Evolutionary conservation across 2,888 invertebrate species (phyloP).

Genomic region (Micropterix aruncella): DNA sequence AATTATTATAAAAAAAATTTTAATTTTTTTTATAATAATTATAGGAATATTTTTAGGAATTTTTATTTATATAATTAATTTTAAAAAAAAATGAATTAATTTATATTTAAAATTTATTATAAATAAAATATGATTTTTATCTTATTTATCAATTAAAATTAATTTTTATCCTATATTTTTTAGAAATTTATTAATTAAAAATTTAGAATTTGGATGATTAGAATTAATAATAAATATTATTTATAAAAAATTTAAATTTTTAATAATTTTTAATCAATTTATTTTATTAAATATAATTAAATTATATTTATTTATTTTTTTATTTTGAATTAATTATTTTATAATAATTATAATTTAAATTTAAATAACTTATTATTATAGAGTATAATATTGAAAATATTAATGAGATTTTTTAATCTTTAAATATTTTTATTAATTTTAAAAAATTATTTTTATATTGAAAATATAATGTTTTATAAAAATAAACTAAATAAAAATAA

Average conservation of each 20-base stretch:
- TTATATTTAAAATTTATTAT: constrained; percentile 23
- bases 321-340: constrained; percentile 22
- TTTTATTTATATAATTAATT: constrained; percentile 27
- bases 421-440: constrained; percentile 20
- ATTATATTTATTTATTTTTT: constrained; percentile 33
- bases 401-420: constrained; percentile 19
- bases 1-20: constrained; percentile 32
- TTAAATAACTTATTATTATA: no score
- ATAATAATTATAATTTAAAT: constrained; percentile 13
- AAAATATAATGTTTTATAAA: constrained; percentile 52
- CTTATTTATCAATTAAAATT: constrained; percentile 29
- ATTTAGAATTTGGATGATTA: constrained; percentile 34
- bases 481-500: constrained; percentile 51
- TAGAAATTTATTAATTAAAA: constrained; percentile 25
- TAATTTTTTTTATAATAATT: constrained; percentile 35
- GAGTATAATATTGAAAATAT: constrained; percentile 25
- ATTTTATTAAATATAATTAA: constrained; percentile 35
- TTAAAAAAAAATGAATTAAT: constrained; percentile 24
- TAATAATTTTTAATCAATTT: constrained; percentile 24
- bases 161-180: constrained; percentile 30
- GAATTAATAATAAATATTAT: constrained; percentile 32
- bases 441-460: constrained; percentile 42
- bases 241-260: constrained; percentile 22
- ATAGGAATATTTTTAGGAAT: constrained; percentile 26
- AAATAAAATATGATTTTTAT: constrained; percentile 39